Conservation (phyloP, 2,888 invertebrate genomes). For the Acrocyrtus sp. region DNA sequence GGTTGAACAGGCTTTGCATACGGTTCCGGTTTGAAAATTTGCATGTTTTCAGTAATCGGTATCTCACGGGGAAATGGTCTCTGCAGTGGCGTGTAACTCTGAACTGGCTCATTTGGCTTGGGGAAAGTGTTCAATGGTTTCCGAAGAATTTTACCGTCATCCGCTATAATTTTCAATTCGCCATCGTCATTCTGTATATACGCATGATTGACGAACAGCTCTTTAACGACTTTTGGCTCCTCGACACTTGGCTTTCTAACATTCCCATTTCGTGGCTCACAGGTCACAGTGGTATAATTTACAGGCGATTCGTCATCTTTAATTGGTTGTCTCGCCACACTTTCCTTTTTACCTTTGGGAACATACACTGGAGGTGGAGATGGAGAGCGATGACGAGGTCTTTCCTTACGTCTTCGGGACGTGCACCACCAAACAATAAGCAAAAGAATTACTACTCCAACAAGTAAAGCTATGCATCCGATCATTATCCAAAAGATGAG, state of each 20-base stretch:
- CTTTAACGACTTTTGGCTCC: constrained; percentile 18
- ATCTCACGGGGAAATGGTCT: background rate
- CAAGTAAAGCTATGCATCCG: constrained; percentile 31
- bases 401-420: background rate
- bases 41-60: constrained; percentile 13
- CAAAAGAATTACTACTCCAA: constrained; percentile 34
- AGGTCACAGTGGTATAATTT: background rate
- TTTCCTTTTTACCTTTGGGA: background rate
- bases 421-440: constrained; percentile 30
- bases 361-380: background rate
- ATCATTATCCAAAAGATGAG: constrained; percentile 52
- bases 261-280: background rate
- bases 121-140: too few species aligned
- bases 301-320: background rate
- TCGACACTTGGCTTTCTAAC: too few species aligned
- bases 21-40: constrained; percentile 18
- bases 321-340: too few species aligned
- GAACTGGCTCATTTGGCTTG: background rate
- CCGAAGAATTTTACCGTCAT: constrained; percentile 34
- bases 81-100: background rate
- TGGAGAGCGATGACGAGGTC: background rate
- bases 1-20: constrained; percentile 5
- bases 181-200: constrained; percentile 51
- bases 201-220: constrained; percentile 49
- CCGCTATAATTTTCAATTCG: constrained; percentile 35